phyloP scores from a whole-genome alignment of 2,797 vertebrate species.

The Acipenser transmontanus region DNA sequence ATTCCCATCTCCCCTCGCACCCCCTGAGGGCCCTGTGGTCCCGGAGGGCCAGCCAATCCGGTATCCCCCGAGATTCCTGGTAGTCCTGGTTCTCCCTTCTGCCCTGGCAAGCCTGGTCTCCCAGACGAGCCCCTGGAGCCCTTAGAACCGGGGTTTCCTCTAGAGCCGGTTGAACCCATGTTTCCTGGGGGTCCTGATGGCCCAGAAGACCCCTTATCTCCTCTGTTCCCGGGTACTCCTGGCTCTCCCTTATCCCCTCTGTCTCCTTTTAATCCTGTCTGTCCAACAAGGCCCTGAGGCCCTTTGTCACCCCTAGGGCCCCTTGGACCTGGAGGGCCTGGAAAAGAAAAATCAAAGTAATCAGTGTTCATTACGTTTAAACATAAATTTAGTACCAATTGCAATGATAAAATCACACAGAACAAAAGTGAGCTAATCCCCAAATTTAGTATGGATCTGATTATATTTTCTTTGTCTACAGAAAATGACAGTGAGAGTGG shows the following conservation, averaged over 20 bases:
- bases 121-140: constrained; percentile 87
- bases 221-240: constrained; percentile 70
- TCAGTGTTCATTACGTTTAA: background rate
- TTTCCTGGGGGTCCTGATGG: constrained; percentile 73
- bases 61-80: constrained; percentile 78
- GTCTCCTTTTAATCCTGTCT: constrained; percentile 78
- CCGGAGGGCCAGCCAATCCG: constrained; percentile 74
- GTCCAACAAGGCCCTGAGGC: constrained; percentile 69
- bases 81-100: constrained; percentile 78
- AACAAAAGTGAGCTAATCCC: background rate
- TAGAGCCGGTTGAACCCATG: constrained; percentile 76
- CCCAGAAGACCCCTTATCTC: constrained; percentile 77
- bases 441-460: background rate
- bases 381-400: background rate
- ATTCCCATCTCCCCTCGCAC: constrained; percentile 76
- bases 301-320: constrained; percentile 89
- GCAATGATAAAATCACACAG: constrained; percentile 7
- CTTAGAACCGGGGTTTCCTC: constrained; percentile 79
- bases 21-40: constrained; percentile 77
- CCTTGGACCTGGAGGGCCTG: constrained; percentile 89
- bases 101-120: constrained; percentile 76
- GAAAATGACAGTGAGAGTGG: no score
- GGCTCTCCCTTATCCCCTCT: constrained; percentile 80
- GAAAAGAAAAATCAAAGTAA: constrained; percentile 19
- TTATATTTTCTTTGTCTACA: no score